A percentile compares a stretch with the other conserved stretches of the same genome.
phyloP scores from a whole-genome alignment of 2,797 vertebrate genomes.

The Chaetophractus vellerosus region DNA sequence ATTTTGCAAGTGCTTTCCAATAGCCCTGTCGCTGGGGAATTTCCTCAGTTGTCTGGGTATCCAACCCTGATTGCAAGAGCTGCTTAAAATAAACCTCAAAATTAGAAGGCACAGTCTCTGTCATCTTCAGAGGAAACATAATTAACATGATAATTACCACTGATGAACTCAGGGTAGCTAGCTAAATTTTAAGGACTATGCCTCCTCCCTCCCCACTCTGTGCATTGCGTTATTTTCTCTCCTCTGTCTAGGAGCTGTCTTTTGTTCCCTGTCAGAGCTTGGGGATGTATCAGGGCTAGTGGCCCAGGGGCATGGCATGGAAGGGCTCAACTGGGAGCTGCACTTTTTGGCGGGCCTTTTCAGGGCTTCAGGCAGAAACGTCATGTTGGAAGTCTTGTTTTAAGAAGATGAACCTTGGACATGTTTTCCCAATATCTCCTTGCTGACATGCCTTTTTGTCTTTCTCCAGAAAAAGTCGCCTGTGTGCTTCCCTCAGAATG shows the following conservation, averaged over 20 bases:
- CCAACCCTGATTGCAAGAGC: background rate
- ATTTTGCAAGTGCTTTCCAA: background rate
- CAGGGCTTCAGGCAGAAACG: background rate
- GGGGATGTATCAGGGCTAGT: background rate
- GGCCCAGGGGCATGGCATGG: no score
- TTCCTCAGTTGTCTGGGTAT: background rate
- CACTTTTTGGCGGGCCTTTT: background rate
- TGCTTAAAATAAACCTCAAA: background rate
- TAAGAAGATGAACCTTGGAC: slow-evolving; percentile 18
- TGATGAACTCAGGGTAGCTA: background rate
- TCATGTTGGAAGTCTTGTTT: background rate
- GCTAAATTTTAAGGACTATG: background rate
- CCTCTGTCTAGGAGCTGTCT: background rate
- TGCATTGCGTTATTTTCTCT: background rate
- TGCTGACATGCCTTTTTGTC: slow-evolving; percentile 24
- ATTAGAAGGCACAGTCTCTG: background rate
- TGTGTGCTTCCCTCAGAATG: slow-evolving; percentile 93
- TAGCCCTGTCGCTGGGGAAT: background rate
- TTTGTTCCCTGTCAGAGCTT: background rate
- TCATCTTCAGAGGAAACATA: background rate
- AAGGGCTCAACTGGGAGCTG: background rate
- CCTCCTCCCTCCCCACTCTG: background rate
- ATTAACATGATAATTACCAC: background rate
- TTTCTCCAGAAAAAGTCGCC: slow-evolving; percentile 93
- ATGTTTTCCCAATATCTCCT: background rate